Base-by-base conservation (phyloP, 1,140 invertebrate species). In the Cydia strobilella region DNA sequence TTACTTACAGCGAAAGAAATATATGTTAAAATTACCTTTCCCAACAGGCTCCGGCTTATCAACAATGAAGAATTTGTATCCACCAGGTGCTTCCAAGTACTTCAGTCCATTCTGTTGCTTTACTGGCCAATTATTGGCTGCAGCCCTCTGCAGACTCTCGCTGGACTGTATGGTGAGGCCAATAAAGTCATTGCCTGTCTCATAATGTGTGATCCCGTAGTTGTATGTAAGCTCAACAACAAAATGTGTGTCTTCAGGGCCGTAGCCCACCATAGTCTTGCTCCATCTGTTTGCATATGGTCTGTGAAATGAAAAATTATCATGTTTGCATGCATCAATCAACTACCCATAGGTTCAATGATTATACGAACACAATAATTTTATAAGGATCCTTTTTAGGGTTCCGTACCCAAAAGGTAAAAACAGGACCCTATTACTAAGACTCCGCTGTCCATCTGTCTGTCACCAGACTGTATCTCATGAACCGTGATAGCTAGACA, bases 261-360 rank as follows among this genome's bases (percentile, higher is more conserved):
- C 99, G 94, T 99, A 99, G 12, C 99, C 99, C 66, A 99, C 95
- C 99, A 99, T 99, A 0, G 99, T 99, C 94, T 99, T 99, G 85
- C 98, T 99, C 99, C 99, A 99, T 80, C 97, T 96, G 80, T 98
- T 98, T 87, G 97, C 97, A 93, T 99, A 99, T 18, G 98, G 98
- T 54, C 98, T 98, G 85, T 71, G 91, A 94, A 88, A 69, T 15
- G 0, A 10, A 59, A 59, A 59, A 12, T 59, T 59, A 51, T 13
- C 15, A 48, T 48, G 45, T 48, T n/a, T n/a, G n/a, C n/a, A n/a
- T n/a, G n/a, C n/a, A n/a, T n/a, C n/a, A n/a, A n/a, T n/a, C n/a
- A n/a, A n/a, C n/a, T n/a, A n/a, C n/a, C n/a, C n/a, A n/a, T n/a
- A n/a, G n/a, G n/a, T n/a, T n/a, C n/a, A n/a, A n/a, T n/a, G n/a